phyloP scores from a whole-genome alignment of 1,140 invertebrate genomes.

The Drosophila rhopaloa region DNA sequence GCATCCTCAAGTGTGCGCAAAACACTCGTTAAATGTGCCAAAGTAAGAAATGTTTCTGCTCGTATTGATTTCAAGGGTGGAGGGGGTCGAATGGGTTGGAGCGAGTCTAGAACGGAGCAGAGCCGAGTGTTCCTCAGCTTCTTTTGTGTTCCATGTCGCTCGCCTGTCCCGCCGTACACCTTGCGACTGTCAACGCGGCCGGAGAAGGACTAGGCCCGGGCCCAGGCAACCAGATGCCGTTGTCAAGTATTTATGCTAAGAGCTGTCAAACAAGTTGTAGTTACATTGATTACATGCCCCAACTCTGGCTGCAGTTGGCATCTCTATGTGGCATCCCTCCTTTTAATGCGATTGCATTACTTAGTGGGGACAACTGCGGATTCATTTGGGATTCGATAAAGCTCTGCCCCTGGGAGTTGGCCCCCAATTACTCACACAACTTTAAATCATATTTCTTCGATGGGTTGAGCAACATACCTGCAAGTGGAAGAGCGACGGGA shows the following conservation, averaged over 20 bases:
- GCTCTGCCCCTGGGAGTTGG: not conserved
- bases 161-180: slow-evolving; percentile 65
- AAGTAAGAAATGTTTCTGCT: slow-evolving; percentile 70
- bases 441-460: slow-evolving; percentile 21
- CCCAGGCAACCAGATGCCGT: slow-evolving; percentile 25
- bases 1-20: slow-evolving; percentile 66
- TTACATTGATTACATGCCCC: slow-evolving; percentile 75
- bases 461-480: slow-evolving; percentile 27
- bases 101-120: not conserved
- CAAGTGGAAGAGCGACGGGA: not conserved
- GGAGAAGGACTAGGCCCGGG: slow-evolving; percentile 21
- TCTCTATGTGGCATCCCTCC: slow-evolving; percentile 27
- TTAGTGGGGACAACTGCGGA: slow-evolving; percentile 31
- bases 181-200: slow-evolving; percentile 59
- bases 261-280: slow-evolving; percentile 83
- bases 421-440: slow-evolving; percentile 31
- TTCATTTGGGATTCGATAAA: slow-evolving; percentile 57
- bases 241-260: slow-evolving; percentile 82
- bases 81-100: not conserved
- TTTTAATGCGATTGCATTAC: slow-evolving; percentile 71
- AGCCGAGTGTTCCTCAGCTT: slow-evolving; percentile 13
- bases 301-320: slow-evolving; percentile 5
- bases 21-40: slow-evolving; percentile 81
- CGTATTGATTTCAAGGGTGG: slow-evolving; percentile 70
- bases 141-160: slow-evolving; percentile 68